Percentiles rank a stretch among this genome's conserved stretches.
These are phyloP conservation scores for Phortica variegata DNA, from an alignment of 1,140 invertebrate genomes.

Conservation along the genomic window DNA sequence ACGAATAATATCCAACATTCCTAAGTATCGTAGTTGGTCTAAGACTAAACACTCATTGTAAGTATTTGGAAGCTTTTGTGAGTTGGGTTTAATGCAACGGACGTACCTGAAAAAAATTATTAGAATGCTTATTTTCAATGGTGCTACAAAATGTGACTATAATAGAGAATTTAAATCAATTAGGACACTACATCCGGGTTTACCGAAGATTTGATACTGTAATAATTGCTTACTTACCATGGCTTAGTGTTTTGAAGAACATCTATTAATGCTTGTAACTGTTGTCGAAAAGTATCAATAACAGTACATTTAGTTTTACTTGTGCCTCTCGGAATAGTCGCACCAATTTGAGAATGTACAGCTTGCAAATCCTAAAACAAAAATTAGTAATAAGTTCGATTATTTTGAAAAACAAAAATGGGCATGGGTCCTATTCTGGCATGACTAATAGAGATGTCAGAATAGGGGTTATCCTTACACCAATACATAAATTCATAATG, in stretches of 20 bases:
- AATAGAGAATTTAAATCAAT: no score
- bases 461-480: no score
- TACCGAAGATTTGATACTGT: no score
- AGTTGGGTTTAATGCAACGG: slow-evolving; percentile 93
- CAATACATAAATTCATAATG: no score
- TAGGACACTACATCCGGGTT: no score
- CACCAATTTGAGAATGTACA: slow-evolving; percentile 57
- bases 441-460: no score
- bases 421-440: no score
- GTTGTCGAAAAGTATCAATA: slow-evolving; percentile 88
- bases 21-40: slow-evolving; percentile 89
- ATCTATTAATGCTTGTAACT: slow-evolving; percentile 88
- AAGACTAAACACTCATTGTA: slow-evolving; percentile 84
- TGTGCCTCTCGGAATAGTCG: slow-evolving; percentile 77
- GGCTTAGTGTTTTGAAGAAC: slow-evolving; percentile 88
- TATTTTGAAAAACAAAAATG: no score
- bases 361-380: no score
- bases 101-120: slow-evolving; percentile 72
- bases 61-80: slow-evolving; percentile 78
- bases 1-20: slow-evolving; percentile 94
- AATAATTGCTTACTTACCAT: slow-evolving; percentile 66
- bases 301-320: slow-evolving; percentile 91
- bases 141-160: no score
- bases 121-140: no score
- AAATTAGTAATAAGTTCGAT: no score